phyloP scores from a whole-genome alignment of 1,140 invertebrate genomes.

The Acarapis woodi region DNA sequence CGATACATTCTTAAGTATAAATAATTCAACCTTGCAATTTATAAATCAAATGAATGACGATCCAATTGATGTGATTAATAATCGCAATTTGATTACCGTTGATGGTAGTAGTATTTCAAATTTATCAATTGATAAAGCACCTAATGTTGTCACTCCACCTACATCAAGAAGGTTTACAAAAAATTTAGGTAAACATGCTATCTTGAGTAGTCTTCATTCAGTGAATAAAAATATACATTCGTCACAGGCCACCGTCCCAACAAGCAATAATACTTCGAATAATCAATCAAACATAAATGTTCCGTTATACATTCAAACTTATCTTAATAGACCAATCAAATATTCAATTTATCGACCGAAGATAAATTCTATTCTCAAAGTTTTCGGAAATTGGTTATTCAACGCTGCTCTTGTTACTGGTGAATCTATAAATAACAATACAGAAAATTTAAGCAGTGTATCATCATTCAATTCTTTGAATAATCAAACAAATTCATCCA shows the following conservation, averaged over 20 bases:
- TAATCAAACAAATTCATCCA: background rate
- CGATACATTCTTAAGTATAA: conserved; percentile 81
- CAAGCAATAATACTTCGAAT: background rate
- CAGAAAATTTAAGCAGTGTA: conserved; percentile 5
- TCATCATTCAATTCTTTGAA: background rate
- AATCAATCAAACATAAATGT: background rate
- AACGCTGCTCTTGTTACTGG: conserved; percentile 68
- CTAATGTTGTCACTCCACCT: background rate
- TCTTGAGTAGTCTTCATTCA: too few relatives aligned
- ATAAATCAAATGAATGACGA: too few relatives aligned
- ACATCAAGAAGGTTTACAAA: background rate
- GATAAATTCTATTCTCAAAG: conserved; percentile 70
- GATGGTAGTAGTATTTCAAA: too few relatives aligned
- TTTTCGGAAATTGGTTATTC: conserved; percentile 89
- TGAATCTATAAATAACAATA: conserved; percentile 15
- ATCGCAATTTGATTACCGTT: too few relatives aligned
- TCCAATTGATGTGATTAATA: too few relatives aligned
- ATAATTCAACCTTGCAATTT: too few relatives aligned
- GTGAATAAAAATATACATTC: background rate
- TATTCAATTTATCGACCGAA: conserved; percentile 30
- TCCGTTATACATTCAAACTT: background rate
- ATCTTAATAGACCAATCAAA: background rate
- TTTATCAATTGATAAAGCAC: background rate
- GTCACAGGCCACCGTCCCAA: background rate
- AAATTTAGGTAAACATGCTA: too few relatives aligned